Evolutionary conservation across 2,113 vertebrate species (phyloP).

Genomic region (Garra rufa): DNA sequence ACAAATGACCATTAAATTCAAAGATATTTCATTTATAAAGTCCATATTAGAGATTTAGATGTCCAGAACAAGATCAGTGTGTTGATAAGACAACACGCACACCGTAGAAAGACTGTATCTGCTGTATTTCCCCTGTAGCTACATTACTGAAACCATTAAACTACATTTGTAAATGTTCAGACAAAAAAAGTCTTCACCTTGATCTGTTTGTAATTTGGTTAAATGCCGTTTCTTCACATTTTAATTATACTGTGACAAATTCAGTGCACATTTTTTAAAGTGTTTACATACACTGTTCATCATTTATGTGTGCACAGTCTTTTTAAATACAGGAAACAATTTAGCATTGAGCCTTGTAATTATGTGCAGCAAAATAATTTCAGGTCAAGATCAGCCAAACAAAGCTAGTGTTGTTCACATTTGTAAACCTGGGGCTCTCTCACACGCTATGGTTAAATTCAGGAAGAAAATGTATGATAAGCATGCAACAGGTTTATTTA

Average conservation of each 20-base stretch:
- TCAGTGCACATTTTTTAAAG: background rate
- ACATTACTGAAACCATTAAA: background rate
- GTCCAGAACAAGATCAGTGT: background rate
- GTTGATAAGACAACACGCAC: background rate
- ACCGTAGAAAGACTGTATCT: background rate
- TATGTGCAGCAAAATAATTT: background rate
- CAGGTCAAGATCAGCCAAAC: conserved; percentile 5
- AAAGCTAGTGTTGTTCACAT: conserved; percentile 20
- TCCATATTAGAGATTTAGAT: background rate
- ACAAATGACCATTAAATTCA: background rate
- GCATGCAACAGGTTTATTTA: background rate
- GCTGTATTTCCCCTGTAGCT: background rate
- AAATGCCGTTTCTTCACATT: background rate
- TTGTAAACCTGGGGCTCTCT: background rate
- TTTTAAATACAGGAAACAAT: conserved; percentile 43
- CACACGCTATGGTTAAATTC: background rate
- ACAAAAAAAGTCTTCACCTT: background rate
- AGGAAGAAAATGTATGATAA: background rate
- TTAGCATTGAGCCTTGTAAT: conserved; percentile 20
- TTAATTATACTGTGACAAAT: background rate
- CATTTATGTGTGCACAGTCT: background rate
- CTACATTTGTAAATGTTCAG: background rate
- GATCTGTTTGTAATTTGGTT: conserved; percentile 29
- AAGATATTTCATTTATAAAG: background rate
- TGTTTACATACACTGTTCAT: conserved; percentile 5